phyloP scores from a whole-genome alignment of 1,140 invertebrate genomes.

The Pseudachorutes palmiensis region DNA sequence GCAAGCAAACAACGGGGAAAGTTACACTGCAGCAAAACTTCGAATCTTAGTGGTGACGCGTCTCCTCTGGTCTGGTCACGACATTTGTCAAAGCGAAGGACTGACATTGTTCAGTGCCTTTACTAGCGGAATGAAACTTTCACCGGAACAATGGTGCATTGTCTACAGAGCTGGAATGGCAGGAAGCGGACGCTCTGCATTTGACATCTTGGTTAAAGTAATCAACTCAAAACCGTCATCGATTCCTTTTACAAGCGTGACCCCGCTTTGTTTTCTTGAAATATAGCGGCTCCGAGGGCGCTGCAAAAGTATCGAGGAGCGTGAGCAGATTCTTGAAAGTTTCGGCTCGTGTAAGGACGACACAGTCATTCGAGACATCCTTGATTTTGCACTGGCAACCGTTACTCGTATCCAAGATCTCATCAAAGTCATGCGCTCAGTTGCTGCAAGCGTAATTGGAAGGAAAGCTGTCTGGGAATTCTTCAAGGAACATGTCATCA shows the following conservation, averaged over 20 bases:
- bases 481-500: constrained; percentile 69
- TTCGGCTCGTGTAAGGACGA: constrained; percentile 67
- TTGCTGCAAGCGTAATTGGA: constrained; percentile 63
- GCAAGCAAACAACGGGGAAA: constrained; percentile 12
- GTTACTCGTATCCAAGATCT: constrained; percentile 87
- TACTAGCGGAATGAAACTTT: not conserved
- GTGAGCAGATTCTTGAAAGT: constrained; percentile 70
- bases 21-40: not conserved
- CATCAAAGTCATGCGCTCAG: constrained; percentile 76
- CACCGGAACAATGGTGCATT: not conserved
- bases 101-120: not conserved
- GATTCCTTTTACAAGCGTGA: too few relatives aligned
- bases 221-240: too few relatives aligned
- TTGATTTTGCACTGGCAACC: constrained; percentile 81
- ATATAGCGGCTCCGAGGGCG: too few relatives aligned
- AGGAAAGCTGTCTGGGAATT: constrained; percentile 82
- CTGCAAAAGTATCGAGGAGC: constrained; percentile 88
- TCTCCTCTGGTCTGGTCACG: too few relatives aligned
- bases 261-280: too few relatives aligned
- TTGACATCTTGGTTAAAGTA: not conserved
- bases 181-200: not conserved
- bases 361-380: constrained; percentile 61
- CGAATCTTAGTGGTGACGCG: not conserved
- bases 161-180: not conserved
- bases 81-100: not conserved